phyloP scores from a whole-genome alignment of 2,888 invertebrate species.

The Orchesellides sinensis region DNA sequence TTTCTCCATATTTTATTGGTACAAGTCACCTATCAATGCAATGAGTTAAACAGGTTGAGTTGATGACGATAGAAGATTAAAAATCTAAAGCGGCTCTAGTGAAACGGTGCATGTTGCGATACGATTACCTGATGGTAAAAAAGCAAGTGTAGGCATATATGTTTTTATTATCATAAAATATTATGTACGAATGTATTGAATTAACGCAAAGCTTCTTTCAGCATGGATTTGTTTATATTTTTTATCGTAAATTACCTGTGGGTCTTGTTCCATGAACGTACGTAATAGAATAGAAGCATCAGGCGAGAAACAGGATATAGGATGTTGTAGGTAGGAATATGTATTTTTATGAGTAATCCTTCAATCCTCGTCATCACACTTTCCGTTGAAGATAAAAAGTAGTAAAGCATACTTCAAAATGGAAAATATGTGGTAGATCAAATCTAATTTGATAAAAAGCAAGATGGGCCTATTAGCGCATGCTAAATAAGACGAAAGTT shows the following conservation, averaged over 20 bases:
- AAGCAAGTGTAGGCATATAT: too few species aligned
- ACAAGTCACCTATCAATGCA: too few species aligned
- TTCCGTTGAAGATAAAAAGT: background rate
- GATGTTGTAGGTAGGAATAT: background rate
- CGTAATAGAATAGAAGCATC: too few species aligned
- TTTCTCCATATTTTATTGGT: too few species aligned
- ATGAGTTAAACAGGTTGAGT: background rate
- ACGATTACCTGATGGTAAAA: too few species aligned
- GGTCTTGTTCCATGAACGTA: background rate
- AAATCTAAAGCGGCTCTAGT: conserved; percentile 14
- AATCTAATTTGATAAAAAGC: background rate
- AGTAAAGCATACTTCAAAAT: background rate
- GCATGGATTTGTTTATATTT: background rate
- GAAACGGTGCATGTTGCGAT: background rate
- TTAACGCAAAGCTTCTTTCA: background rate
- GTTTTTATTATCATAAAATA: too few species aligned
- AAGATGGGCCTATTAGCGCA: conserved; percentile 21
- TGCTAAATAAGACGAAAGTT: conserved; percentile 6
- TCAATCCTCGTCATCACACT: conserved; percentile 8
- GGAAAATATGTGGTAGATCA: conserved; percentile 8
- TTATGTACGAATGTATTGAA: too few species aligned
- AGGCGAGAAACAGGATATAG: conserved; percentile 14
- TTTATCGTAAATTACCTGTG: background rate
- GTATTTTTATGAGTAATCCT: conserved; percentile 15
- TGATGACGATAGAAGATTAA: conserved; percentile 6